Evolutionary conservation across 2,797 vertebrate genomes (phyloP).

Genomic region (Gorsachius magnificus): DNA sequence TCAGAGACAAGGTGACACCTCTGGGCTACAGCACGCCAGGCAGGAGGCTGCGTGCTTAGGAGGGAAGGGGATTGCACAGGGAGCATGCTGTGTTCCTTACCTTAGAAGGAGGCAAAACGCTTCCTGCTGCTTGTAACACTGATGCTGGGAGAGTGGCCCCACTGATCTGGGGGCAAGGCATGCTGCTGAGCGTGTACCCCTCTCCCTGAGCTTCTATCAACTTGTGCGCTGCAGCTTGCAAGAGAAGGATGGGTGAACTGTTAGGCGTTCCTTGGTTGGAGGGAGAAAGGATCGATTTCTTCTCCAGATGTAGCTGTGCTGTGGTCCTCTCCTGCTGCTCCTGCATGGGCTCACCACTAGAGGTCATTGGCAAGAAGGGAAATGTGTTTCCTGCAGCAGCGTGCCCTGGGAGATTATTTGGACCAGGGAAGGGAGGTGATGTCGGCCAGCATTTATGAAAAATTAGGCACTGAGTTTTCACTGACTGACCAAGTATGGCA

Average conservation of each 20-base stretch:
- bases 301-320: no score
- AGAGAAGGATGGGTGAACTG: background rate
- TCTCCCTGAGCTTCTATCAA: background rate
- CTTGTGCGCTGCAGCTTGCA: fast-evolving
- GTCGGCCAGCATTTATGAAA: fast-evolving
- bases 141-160: background rate
- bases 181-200: background rate
- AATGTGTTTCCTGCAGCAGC: fast-evolving
- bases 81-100: fast-evolving
- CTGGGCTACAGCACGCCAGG: background rate
- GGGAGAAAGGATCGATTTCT: background rate
- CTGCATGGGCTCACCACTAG: background rate
- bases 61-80: background rate
- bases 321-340: background rate
- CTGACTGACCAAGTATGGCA: background rate
- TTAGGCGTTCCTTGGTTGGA: background rate
- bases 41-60: background rate
- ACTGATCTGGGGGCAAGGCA: background rate
- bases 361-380: conserved; percentile 1
- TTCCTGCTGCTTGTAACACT: background rate
- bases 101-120: background rate
- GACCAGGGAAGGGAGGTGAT: background rate
- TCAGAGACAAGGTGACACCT: background rate
- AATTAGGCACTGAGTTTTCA: background rate
- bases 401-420: fast-evolving